These are phyloP conservation scores for Tyria jacobaeae DNA, from an alignment of 2,888 invertebrate genomes.

Conservation along the genomic window DNA sequence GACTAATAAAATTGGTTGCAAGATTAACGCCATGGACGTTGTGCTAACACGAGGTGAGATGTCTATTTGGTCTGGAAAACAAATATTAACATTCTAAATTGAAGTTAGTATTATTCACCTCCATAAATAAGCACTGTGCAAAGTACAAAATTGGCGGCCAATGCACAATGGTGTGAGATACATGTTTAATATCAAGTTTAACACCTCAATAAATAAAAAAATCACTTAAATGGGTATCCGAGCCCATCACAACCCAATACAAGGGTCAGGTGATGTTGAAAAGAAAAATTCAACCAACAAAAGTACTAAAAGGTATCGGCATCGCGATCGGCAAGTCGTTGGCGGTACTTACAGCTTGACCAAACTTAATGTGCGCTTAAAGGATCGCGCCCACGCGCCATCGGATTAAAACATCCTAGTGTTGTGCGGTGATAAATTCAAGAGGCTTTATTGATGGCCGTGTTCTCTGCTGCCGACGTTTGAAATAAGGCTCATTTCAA, in stretches of 20 bases:
- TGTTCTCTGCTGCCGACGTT: slow-evolving; percentile 53
- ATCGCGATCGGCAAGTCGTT: slow-evolving; percentile 24
- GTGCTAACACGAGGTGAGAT: too few species aligned
- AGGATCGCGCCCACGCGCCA: slow-evolving; percentile 48
- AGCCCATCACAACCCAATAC: slow-evolving; percentile 4
- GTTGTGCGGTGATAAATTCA: slow-evolving; percentile 57
- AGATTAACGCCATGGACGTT: too few species aligned
- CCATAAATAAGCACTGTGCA: too few species aligned
- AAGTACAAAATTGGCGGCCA: not conserved
- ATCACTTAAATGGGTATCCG: not conserved
- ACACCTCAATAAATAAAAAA: not conserved
- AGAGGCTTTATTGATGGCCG: slow-evolving; percentile 53
- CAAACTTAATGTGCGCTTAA: slow-evolving; percentile 48
- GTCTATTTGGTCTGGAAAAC: too few species aligned
- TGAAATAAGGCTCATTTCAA: slow-evolving; percentile 52
- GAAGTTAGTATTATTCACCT: too few species aligned
- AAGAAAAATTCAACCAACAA: slow-evolving; percentile 9
- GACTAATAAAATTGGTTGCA: too few species aligned
- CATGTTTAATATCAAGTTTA: not conserved
- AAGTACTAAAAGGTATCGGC: slow-evolving; percentile 15
- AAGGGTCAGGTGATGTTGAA: slow-evolving; percentile 1
- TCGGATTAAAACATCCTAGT: slow-evolving; percentile 60
- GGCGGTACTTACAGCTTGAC: slow-evolving; percentile 38
- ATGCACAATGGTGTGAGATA: not conserved
- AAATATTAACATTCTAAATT: too few species aligned